Conservation (phyloP, 2,797 vertebrate genomes). For the Aselliscus stoliczkanus region DNA sequence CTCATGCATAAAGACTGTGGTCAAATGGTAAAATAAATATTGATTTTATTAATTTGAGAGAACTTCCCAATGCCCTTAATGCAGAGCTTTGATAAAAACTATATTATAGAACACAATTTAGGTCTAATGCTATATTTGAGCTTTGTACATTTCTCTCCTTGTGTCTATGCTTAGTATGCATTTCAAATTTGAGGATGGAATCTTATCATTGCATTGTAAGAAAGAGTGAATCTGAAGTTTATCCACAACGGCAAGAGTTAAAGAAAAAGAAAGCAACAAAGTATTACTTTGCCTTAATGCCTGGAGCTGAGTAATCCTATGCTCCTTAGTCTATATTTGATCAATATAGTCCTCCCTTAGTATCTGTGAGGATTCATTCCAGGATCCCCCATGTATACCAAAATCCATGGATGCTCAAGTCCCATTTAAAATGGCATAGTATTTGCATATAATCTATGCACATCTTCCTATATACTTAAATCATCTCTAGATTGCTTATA, state of each 20-base stretch:
- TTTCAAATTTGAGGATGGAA: background rate
- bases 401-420: background rate
- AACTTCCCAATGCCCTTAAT: background rate
- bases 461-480: background rate
- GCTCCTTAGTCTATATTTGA: background rate
- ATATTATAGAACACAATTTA: background rate
- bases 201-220: background rate
- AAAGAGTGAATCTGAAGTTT: background rate
- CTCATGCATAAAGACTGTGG: background rate
- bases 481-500: background rate
- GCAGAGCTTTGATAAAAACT: background rate
- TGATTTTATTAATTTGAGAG: background rate
- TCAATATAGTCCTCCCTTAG: background rate
- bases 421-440: background rate
- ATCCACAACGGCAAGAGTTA: background rate
- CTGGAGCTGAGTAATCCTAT: background rate
- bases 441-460: background rate
- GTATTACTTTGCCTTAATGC: background rate
- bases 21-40: background rate
- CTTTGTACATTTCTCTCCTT: background rate
- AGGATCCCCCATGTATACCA: background rate
- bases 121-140: background rate
- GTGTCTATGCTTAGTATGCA: background rate
- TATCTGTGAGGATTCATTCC: background rate
- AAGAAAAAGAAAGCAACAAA: background rate